Evolutionary conservation across 1,140 invertebrate species (phyloP).

Genomic region (Bombus confusus): DNA sequence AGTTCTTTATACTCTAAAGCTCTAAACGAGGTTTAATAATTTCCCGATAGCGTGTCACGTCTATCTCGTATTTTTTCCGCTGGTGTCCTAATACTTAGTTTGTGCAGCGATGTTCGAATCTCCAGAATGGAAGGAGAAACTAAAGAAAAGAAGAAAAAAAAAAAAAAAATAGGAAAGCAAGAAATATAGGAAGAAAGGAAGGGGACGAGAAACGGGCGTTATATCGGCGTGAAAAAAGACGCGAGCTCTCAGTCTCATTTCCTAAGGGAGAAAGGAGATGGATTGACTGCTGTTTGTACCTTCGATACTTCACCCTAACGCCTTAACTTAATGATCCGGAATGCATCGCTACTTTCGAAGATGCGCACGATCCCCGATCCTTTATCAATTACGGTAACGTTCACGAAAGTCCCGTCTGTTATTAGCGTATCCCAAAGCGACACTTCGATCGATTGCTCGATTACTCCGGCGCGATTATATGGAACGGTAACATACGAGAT

Average conservation of each 20-base stretch:
- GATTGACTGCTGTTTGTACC: slow-evolving; percentile 41
- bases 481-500: slow-evolving; percentile 1
- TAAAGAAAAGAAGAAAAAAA: not conserved
- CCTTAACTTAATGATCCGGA: slow-evolving; percentile 56
- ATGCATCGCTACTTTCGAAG: slow-evolving; percentile 42
- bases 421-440: slow-evolving; percentile 2
- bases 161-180: not conserved
- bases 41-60: too few species aligned
- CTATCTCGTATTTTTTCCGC: not conserved
- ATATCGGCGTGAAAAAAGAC: slow-evolving; percentile 31
- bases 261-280: slow-evolving; percentile 53
- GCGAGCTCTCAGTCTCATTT: slow-evolving; percentile 58
- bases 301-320: slow-evolving; percentile 53
- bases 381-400: slow-evolving; percentile 48
- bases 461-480: slow-evolving; percentile 15
- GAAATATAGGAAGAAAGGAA: not conserved
- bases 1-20: too few species aligned
- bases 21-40: too few species aligned
- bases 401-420: not conserved
- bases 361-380: slow-evolving; percentile 14
- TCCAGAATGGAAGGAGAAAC: not conserved
- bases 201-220: not conserved
- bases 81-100: not conserved
- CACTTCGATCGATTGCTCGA: slow-evolving; percentile 8
- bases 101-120: too few species aligned